Percentiles rank a stretch among this genome's conserved stretches.
phyloP scores from a whole-genome alignment of 2,113 vertebrate genomes.

The Tringa solitaria region DNA sequence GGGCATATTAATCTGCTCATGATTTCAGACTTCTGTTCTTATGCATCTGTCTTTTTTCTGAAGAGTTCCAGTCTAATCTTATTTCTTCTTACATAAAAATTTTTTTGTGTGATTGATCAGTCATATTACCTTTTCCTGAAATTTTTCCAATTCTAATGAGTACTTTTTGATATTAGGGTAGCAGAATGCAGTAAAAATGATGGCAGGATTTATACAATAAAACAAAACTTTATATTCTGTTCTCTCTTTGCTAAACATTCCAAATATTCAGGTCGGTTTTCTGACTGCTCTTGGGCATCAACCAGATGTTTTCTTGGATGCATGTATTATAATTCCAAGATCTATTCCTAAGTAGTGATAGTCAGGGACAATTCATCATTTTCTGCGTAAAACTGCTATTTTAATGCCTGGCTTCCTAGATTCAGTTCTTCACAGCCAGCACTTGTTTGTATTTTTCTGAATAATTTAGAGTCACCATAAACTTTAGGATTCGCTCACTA shows the following conservation, averaged over 20 bases:
- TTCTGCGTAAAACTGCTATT: background rate
- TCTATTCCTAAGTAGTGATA: background rate
- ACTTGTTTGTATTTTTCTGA: background rate
- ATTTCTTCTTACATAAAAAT: background rate
- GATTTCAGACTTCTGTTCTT: background rate
- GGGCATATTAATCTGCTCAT: background rate
- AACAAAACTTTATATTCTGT: background rate
- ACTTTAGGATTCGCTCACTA: background rate
- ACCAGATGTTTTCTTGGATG: background rate
- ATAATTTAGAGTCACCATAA: background rate
- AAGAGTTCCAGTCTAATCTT: background rate
- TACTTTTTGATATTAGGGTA: background rate
- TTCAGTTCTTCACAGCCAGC: background rate
- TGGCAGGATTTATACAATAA: background rate
- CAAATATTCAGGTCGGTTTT: background rate
- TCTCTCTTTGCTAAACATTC: background rate
- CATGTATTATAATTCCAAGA: background rate
- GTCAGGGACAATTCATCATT: background rate
- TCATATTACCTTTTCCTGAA: background rate
- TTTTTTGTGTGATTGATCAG: background rate
- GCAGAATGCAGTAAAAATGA: background rate
- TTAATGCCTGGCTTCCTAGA: background rate
- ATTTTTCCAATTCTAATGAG: background rate
- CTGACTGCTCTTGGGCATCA: background rate
- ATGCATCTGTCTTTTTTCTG: background rate